A percentile compares a stretch with the other conserved stretches of the same genome.
Conservation (phyloP, 1,140 invertebrate genomes). For the Panagrolaimus sp. region DNA sequence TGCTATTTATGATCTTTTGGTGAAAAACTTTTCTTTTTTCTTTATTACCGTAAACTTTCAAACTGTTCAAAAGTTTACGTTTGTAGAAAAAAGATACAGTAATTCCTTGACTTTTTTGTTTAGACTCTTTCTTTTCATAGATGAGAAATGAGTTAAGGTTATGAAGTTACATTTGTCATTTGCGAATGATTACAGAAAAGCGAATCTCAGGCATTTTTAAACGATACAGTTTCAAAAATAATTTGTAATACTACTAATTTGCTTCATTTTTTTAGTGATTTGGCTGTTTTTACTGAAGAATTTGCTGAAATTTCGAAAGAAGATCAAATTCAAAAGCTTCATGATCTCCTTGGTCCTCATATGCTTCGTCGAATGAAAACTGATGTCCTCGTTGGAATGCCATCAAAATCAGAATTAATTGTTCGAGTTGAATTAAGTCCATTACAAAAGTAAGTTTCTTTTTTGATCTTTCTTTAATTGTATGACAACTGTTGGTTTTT, state of each 20-base stretch:
- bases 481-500: constrained; percentile 23
- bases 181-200: constrained; percentile 19
- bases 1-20: too few species aligned
- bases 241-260: too few species aligned
- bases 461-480: neutral
- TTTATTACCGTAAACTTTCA: too few species aligned
- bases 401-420: constrained; percentile 98
- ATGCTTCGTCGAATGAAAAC: constrained; percentile 96
- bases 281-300: constrained; percentile 90
- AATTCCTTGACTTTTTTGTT: too few species aligned
- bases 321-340: constrained; percentile 95
- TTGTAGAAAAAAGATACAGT: too few species aligned
- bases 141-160: neutral
- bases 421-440: constrained; percentile 95
- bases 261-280: constrained; percentile 74
- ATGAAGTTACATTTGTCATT: neutral
- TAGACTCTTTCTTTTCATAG: too few species aligned
- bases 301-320: constrained; percentile 99
- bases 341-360: constrained; percentile 95
- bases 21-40: too few species aligned
- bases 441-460: constrained; percentile 79
- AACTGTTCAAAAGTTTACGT: too few species aligned
- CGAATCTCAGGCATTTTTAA: neutral
- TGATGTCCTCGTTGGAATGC: constrained; percentile 97
- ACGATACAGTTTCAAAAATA: too few species aligned